A percentile compares a stretch with the other conserved stretches of the same genome.
These are phyloP conservation scores for Pachliopta kotzebuea DNA, from an alignment of 2,888 invertebrate genomes.

Conservation along the genomic window DNA sequence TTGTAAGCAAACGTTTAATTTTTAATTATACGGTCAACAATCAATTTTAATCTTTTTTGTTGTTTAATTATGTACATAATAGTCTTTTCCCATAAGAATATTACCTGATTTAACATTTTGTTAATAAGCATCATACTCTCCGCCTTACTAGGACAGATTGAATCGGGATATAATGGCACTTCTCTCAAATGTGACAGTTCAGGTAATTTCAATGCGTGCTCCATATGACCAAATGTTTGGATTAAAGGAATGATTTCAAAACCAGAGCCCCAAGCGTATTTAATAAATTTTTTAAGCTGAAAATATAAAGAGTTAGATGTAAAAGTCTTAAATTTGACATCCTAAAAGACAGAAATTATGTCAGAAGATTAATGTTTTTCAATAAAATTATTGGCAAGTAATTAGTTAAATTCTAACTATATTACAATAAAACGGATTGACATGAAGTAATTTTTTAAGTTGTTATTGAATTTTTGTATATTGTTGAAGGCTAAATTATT, in stretches of 20 bases:
- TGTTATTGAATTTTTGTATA: no score
- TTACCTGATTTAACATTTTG: constrained; percentile 87
- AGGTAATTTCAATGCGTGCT: constrained; percentile 87
- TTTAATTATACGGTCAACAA: not conserved
- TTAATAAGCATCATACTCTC: constrained; percentile 79
- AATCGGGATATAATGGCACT: constrained; percentile 78
- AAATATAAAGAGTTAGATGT: not conserved
- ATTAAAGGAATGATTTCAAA: constrained; percentile 88
- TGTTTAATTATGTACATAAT: not conserved
- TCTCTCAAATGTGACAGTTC: constrained; percentile 85
- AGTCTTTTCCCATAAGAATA: not conserved
- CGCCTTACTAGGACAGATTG: constrained; percentile 85
- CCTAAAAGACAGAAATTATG: no score
- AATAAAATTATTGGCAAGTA: no score
- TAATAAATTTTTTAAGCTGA: constrained; percentile 53
- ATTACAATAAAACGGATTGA: no score
- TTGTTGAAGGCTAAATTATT: no score
- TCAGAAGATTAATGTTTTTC: no score
- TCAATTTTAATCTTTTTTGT: no score
- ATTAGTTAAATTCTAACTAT: no score
- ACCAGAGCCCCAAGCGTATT: constrained; percentile 74
- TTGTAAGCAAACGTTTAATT: no score
- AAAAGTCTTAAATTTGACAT: no score
- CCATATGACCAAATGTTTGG: constrained; percentile 94
- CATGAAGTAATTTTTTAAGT: no score